Evolutionary conservation across 2,888 invertebrate species (phyloP).

Genomic region (Tiphia femorata): DNA sequence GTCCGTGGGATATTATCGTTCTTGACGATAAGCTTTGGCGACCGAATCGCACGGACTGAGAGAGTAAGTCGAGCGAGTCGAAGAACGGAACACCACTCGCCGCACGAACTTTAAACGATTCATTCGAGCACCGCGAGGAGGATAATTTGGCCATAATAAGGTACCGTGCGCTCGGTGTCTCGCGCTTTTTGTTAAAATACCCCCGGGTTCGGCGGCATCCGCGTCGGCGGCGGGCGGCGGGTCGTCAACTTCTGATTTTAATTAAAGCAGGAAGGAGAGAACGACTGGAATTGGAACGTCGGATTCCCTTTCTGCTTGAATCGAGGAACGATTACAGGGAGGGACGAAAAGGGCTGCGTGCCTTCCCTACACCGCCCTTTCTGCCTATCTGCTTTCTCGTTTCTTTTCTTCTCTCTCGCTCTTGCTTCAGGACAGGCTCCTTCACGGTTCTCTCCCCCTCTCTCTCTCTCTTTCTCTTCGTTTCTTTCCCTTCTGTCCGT

Average conservation of each 20-base stretch:
- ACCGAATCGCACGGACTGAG: too few species aligned
- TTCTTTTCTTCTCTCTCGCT: not conserved
- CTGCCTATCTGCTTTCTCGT: not conserved
- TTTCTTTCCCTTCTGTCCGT: conserved; percentile 5
- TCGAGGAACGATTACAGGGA: conserved; percentile 51
- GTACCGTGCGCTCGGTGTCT: conserved; percentile 10
- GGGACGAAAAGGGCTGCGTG: too few species aligned
- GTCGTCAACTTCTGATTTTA: conserved; percentile 50
- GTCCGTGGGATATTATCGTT: too few species aligned
- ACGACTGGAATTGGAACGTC: conserved; percentile 55
- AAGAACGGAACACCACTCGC: too few species aligned
- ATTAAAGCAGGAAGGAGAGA: conserved; percentile 56
- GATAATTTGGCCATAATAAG: conserved; percentile 19
- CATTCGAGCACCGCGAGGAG: too few species aligned
- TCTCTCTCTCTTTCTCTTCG: conserved; percentile 7
- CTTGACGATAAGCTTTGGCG: too few species aligned
- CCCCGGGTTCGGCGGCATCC: too few species aligned
- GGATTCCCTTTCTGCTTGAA: conserved; percentile 50
- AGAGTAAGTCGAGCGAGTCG: too few species aligned
- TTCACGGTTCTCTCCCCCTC: conserved; percentile 14
- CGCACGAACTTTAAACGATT: too few species aligned
- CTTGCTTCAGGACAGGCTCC: too few species aligned
- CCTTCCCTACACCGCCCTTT: conserved; percentile 3
- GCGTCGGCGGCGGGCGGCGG: conserved; percentile 22
- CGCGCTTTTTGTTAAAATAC: conserved; percentile 19